Base-by-base conservation (phyloP, 2,113 vertebrate species). In the Psettodes erumei region DNA sequence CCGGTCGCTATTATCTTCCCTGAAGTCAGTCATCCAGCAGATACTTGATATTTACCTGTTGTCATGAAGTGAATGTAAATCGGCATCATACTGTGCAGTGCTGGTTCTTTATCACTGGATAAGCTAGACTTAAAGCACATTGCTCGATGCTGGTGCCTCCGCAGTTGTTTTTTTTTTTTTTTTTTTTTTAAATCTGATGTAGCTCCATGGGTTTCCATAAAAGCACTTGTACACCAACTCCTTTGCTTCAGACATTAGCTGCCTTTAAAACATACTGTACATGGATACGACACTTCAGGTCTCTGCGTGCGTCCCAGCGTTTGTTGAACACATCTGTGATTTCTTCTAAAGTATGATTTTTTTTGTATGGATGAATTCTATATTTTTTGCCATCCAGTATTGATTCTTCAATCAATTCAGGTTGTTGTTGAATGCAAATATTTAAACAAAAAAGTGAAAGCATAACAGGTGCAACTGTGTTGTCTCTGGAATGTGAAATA, bases 371-470 rank as follows among this genome's bases (percentile, higher is more conserved):
- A 86, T 63, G 25, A 69, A 70, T 42, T 84, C 38, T 75, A 35
- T 88, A 70, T 91, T 90, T n/a, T 90, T 88, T 86, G 55, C 83
- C 81, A 68, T 89, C 72, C 74, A 75, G 73, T 89, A 43, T 89
- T 83, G 60, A 74, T 71, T 84, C 67, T 86, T 82, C 47, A 27
- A 65, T 77, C 27, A 67, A 33, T 75, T 80, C 71, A 65, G 78
- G 50, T 71, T 86, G 43, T 71, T 86, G 43, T 76, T 68, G 35
- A 84, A 63, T 65, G 19, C 13, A 81, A 59, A 58, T 71, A 79
- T 90, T 59, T 60, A 66, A 76, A 64, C 55, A 27, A 8, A 18
- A 42, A 61, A 42, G 2, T 58, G 25, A 66, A 61, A 64, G 18
- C 61, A 62, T 7, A 67, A 74, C 42, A 72, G 73, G 66, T 38